These are phyloP conservation scores for Larimichthys crocea DNA, from an alignment of 2,113 vertebrate species.

Conservation along the genomic window DNA sequence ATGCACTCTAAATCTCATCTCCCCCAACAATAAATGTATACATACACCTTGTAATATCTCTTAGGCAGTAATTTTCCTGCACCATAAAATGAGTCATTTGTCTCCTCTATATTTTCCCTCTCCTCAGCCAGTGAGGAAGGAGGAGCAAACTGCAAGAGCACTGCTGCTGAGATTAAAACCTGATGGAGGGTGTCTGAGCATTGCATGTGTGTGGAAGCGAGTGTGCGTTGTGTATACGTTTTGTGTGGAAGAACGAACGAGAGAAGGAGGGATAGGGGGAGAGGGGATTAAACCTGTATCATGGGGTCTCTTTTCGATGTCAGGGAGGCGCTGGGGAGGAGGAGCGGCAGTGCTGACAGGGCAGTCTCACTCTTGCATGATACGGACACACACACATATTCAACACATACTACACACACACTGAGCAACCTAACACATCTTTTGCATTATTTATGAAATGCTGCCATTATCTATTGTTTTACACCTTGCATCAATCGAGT, in stretches of 20 bases:
- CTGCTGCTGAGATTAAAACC: conserved; percentile 75
- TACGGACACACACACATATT: conserved; percentile 30
- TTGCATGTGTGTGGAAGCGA: conserved; percentile 5
- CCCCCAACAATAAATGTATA: conserved; percentile 65
- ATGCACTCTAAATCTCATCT: conserved; percentile 59
- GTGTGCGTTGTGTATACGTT: conserved; percentile 23
- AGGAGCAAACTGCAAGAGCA: conserved; percentile 48
- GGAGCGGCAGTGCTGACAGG: conserved; percentile 67
- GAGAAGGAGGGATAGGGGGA: neutral
- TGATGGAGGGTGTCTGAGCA: conserved; percentile 72
- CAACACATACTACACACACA: conserved; percentile 5
- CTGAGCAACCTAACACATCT: conserved; percentile 20
- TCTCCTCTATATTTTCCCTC: conserved; percentile 62
- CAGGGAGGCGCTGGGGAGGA: conserved; percentile 41
- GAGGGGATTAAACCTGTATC: conserved; percentile 55
- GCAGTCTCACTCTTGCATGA: conserved; percentile 52
- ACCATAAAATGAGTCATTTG: conserved; percentile 73
- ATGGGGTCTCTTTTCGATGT: conserved; percentile 56
- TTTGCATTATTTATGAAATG: conserved; percentile 80
- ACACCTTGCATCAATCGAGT: conserved; percentile 62
- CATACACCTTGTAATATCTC: conserved; percentile 68
- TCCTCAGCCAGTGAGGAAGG: conserved; percentile 46
- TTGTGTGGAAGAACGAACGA: neutral
- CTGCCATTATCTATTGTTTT: conserved; percentile 76
- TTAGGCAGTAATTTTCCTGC: conserved; percentile 66